Evolutionary conservation across 1,140 invertebrate species (phyloP).

Genomic region (Micrasema longulum): DNA sequence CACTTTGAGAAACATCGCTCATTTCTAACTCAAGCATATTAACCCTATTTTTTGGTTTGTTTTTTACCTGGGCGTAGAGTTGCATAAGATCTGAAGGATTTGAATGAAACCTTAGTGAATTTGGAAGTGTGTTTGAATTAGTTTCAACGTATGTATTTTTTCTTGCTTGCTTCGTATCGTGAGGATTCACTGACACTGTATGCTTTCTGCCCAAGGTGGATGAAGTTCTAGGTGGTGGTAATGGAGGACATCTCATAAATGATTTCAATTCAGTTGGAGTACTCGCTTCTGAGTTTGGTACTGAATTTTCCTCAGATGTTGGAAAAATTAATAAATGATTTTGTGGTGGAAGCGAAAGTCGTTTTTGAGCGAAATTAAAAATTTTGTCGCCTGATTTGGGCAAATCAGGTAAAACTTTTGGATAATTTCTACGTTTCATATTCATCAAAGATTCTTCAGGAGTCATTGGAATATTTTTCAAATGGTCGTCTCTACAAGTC

Average conservation of each 20-base stretch:
- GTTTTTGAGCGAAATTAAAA: slow-evolving; percentile 61
- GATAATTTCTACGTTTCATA: slow-evolving; percentile 82
- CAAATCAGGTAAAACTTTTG: slow-evolving; percentile 84
- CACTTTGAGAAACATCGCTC: slow-evolving; percentile 45
- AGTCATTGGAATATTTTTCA: slow-evolving; percentile 62
- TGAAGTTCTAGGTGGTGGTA: slow-evolving; percentile 73
- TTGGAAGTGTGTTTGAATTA: slow-evolving; percentile 61
- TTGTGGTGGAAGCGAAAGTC: slow-evolving; percentile 68
- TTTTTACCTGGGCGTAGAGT: slow-evolving; percentile 41
- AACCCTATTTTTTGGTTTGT: slow-evolving; percentile 45
- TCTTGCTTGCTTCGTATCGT: slow-evolving; percentile 60
- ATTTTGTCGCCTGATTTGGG: slow-evolving; percentile 61
- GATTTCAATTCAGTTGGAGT: slow-evolving; percentile 58
- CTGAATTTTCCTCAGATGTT: slow-evolving; percentile 56
- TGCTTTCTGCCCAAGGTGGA: slow-evolving; percentile 70
- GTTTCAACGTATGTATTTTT: slow-evolving; percentile 57
- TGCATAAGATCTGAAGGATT: slow-evolving; percentile 29
- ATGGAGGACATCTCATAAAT: slow-evolving; percentile 68
- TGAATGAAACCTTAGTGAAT: slow-evolving; percentile 18
- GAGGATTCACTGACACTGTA: slow-evolving; percentile 57
- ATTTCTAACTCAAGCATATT: slow-evolving; percentile 52
- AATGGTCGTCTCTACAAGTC: slow-evolving; percentile 71
- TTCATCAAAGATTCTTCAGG: slow-evolving; percentile 78
- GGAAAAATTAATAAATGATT: slow-evolving; percentile 61
- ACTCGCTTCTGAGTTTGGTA: slow-evolving; percentile 60